These are phyloP conservation scores for Monoplex corrugatus DNA, from an alignment of 2,888 invertebrate genomes.

Conservation along the genomic window DNA sequence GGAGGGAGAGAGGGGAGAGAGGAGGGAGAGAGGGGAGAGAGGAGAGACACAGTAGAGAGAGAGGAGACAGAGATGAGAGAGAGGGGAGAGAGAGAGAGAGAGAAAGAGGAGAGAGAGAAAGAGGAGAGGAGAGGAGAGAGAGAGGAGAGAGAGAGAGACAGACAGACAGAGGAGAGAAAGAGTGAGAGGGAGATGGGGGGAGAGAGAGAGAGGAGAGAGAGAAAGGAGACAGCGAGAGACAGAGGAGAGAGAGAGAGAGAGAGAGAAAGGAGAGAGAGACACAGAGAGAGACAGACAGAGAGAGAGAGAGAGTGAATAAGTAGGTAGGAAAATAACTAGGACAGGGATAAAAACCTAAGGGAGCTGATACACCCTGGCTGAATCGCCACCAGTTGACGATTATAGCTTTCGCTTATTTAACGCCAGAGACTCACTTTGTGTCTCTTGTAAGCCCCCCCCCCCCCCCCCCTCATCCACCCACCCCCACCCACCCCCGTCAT, in stretches of 20 bases:
- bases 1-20: background rate
- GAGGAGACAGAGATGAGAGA: background rate
- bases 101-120: background rate
- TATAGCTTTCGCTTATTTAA: too few species aligned
- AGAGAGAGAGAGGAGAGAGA: background rate
- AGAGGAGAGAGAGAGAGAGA: background rate
- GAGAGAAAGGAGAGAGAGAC: background rate
- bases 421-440: too few species aligned
- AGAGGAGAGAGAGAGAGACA: background rate
- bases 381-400: too few species aligned
- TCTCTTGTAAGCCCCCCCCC: too few species aligned
- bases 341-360: too few species aligned
- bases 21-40: background rate
- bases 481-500: too few species aligned
- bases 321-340: too few species aligned
- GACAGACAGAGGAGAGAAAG: background rate
- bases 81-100: background rate
- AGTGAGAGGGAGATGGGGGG: background rate
- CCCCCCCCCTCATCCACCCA: too few species aligned
- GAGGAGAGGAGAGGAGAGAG: background rate
- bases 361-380: too few species aligned
- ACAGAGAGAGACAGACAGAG: background rate
- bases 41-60: background rate
- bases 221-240: background rate
- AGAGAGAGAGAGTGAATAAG: background rate